Evolutionary conservation across 23 tunicate genomes (phyloP), one percentile per base, ranked within the genome.

Genomic region (Botrylloides violaceus): DNA sequence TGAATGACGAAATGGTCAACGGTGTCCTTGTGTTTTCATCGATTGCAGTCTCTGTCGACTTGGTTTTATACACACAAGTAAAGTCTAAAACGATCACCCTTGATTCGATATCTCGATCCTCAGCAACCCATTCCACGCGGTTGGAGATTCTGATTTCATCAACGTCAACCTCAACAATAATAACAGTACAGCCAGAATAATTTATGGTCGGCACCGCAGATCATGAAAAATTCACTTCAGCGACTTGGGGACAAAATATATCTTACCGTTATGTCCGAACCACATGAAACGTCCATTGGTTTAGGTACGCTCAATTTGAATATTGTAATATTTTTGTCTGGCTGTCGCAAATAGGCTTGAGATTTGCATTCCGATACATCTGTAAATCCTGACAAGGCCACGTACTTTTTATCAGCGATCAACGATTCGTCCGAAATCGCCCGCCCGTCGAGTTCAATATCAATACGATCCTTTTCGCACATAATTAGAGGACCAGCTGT

Each of bases 211-310:
- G n/a, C n/a, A n/a, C n/a, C n/a, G n/a, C n/a, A n/a, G n/a, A n/a
- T n/a, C n/a, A n/a, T n/a, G n/a, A n/a, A n/a, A n/a, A n/a, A n/a
- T n/a, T n/a, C n/a, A n/a, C n/a, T n/a, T n/a, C n/a, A n/a, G n/a
- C n/a, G n/a, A n/a, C n/a, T n/a, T n/a, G n/a, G n/a, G n/a, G n/a
- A n/a, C n/a, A n/a, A n/a, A n/a, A n/a, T n/a, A n/a, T n/a, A n/a
- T 32, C 73, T 37, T 38, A 84, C 92, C 80, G 78, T 62, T 66
- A 84, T 72, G 31, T 47, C 49, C 29, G 92, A 78, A 4, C 92
- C 92, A 43, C 92, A 84, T 31, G 83, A 64, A 3, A 62, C 6
- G 35, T 84, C 92, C 29, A 84, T 57, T 4, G 92, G 92, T 24
- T 36, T 50, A 3, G 92, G 92, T 28, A 65, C 71, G 0, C 59